A percentile compares a stretch with the other conserved stretches of the same genome.
Conservation (phyloP, 2,888 invertebrate species). For the Coleophora deauratella region DNA sequence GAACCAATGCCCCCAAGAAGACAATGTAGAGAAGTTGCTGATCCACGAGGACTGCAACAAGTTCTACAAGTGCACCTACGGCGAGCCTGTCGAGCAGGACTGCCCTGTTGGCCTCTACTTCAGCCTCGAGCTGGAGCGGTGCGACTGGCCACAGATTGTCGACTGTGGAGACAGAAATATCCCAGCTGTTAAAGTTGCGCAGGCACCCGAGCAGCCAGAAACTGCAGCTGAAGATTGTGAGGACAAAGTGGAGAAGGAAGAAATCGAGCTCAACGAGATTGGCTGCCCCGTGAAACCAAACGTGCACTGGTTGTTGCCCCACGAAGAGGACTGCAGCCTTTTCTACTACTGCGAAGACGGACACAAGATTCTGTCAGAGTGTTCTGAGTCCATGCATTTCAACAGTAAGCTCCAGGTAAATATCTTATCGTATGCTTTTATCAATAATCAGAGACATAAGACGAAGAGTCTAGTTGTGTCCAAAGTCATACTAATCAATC, state of each 20-base stretch:
- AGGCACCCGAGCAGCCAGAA: conserved; percentile 3
- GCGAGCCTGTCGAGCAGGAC: conserved; percentile 68
- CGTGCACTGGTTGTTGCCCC: conserved; percentile 48
- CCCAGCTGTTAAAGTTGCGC: conserved; percentile 18
- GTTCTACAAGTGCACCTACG: conserved; percentile 80
- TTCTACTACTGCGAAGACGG: conserved; percentile 60
- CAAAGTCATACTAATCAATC: too few relatives aligned
- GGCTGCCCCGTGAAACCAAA: conserved; percentile 49
- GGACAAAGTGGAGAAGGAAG: neutral
- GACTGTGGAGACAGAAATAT: conserved; percentile 65
- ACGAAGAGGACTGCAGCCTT: conserved; percentile 32
- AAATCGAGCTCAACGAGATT: conserved; percentile 32
- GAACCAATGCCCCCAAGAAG: conserved; percentile 42
- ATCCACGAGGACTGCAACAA: conserved; percentile 73
- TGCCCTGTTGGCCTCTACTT: conserved; percentile 75
- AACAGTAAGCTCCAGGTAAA: conserved; percentile 41
- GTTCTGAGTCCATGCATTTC: conserved; percentile 37
- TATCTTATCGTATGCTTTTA: neutral
- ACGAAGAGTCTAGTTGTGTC: too few relatives aligned
- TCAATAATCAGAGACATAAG: too few relatives aligned
- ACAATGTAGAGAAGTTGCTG: conserved; percentile 65
- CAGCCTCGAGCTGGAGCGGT: conserved; percentile 65
- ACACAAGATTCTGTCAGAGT: conserved; percentile 28
- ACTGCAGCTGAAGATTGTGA: conserved; percentile 1
- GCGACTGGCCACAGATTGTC: conserved; percentile 77